phyloP scores from a whole-genome alignment of 2,888 invertebrate species.

The Lepeophtheirus nordmannii region DNA sequence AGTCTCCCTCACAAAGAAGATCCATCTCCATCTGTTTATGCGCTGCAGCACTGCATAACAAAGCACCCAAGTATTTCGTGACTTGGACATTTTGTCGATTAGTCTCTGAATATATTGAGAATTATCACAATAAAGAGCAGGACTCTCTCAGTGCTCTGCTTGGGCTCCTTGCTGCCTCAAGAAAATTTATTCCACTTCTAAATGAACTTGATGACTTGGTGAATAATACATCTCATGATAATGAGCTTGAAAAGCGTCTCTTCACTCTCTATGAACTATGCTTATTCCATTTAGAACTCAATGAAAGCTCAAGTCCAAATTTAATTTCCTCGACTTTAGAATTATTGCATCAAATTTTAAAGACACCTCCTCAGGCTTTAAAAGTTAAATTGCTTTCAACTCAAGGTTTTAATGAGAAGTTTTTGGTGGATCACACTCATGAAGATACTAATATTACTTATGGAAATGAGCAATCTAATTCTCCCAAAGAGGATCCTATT shows the following conservation, averaged over 20 bases:
- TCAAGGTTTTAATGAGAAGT: slow-evolving; percentile 36
- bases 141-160: background rate
- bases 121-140: background rate
- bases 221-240: background rate
- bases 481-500: background rate
- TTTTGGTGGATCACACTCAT: slow-evolving; percentile 31
- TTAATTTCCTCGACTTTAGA: slow-evolving; percentile 75
- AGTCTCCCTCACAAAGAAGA: background rate
- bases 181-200: background rate
- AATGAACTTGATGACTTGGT: background rate
- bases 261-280: slow-evolving; percentile 37
- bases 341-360: slow-evolving; percentile 46
- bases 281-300: slow-evolving; percentile 40
- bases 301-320: slow-evolving; percentile 53
- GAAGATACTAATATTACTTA: slow-evolving; percentile 24
- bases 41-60: background rate
- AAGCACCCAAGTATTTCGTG: background rate
- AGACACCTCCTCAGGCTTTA: slow-evolving; percentile 41
- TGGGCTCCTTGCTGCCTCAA: background rate
- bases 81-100: background rate
- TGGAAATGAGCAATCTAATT: slow-evolving; percentile 27
- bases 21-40: background rate
- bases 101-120: background rate
- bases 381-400: slow-evolving; percentile 41
- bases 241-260: slow-evolving; percentile 15